Percentiles rank a stretch among this genome's conserved stretches.
Conservation (phyloP, 2,888 invertebrate species). For the Trachelus iudaicus region DNA sequence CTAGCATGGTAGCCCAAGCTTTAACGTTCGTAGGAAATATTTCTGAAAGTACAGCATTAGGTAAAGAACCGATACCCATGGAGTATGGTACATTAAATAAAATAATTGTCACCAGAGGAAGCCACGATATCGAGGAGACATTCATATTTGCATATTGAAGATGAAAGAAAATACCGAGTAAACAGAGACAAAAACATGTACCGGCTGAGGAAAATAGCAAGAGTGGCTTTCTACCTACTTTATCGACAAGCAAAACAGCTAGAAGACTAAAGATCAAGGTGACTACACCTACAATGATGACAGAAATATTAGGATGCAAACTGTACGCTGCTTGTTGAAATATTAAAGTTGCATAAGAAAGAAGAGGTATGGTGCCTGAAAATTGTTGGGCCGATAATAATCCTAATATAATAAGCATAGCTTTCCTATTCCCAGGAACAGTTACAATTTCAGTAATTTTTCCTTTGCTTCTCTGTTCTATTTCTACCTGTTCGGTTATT, state of each 20-base stretch:
- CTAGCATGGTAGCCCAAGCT: constrained; percentile 26
- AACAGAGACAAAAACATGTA: constrained; percentile 5
- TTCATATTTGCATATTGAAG: neutral
- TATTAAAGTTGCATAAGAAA: constrained; percentile 9
- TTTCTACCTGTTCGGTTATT: constrained; percentile 12
- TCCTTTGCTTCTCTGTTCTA: neutral
- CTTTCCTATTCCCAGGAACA: constrained; percentile 11
- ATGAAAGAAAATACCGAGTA: constrained; percentile 15
- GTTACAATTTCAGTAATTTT: constrained; percentile 20
- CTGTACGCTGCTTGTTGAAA: neutral
- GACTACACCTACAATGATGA: constrained; percentile 19
- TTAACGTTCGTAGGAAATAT: constrained; percentile 31
- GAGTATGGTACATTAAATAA: constrained; percentile 5
- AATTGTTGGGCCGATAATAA: constrained; percentile 27
- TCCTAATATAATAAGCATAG: constrained; percentile 16
- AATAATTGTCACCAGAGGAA: constrained; percentile 18
- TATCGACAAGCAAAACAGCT: constrained; percentile 19
- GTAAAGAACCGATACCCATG: constrained; percentile 27
- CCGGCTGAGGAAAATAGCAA: constrained; percentile 16
- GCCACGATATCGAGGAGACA: neutral
- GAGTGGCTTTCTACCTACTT: constrained; percentile 27
- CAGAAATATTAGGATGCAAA: neutral
- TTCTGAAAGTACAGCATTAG: constrained; percentile 28
- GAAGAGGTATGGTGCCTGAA: constrained; percentile 19
- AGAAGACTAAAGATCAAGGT: neutral